Conservation (phyloP, 2,888 invertebrate genomes). For the Melanargia galathea region DNA sequence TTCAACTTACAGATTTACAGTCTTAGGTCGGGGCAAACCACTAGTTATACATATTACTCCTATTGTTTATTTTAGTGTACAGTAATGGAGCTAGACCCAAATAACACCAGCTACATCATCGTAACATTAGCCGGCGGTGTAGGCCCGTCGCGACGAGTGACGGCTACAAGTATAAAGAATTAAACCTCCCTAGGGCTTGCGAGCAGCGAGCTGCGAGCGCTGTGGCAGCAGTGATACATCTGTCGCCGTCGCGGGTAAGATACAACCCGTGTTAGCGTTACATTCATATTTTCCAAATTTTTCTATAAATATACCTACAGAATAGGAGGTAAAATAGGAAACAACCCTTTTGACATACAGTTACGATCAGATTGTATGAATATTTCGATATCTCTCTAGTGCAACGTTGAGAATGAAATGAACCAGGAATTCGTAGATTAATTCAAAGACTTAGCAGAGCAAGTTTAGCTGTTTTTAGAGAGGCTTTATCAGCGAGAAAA, state of each 20-base stretch:
- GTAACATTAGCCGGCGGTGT: not conserved
- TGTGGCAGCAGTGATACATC: not conserved
- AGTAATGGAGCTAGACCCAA: not conserved
- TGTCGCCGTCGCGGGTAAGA: slow-evolving; percentile 6
- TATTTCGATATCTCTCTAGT: no score
- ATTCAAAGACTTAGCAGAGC: no score
- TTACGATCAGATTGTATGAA: no score
- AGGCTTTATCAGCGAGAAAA: no score
- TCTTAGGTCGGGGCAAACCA: no score
- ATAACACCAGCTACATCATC: not conserved
- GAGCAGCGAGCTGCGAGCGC: not conserved
- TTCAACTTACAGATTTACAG: no score
- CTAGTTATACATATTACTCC: not conserved
- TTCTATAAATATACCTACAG: no score
- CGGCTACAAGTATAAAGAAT: slow-evolving; percentile 18
- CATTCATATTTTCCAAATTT: not conserved
- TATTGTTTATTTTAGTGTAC: not conserved
- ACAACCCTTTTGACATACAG: no score
- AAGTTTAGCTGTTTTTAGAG: no score
- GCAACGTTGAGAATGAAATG: no score
- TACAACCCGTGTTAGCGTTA: slow-evolving; percentile 14
- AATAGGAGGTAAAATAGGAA: no score
- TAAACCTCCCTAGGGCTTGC: slow-evolving; percentile 17
- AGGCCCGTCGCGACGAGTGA: slow-evolving; percentile 5
- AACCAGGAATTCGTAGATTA: no score